Evolutionary conservation across 2,113 vertebrate species (phyloP).

Genomic region (Plecotus auritus): DNA sequence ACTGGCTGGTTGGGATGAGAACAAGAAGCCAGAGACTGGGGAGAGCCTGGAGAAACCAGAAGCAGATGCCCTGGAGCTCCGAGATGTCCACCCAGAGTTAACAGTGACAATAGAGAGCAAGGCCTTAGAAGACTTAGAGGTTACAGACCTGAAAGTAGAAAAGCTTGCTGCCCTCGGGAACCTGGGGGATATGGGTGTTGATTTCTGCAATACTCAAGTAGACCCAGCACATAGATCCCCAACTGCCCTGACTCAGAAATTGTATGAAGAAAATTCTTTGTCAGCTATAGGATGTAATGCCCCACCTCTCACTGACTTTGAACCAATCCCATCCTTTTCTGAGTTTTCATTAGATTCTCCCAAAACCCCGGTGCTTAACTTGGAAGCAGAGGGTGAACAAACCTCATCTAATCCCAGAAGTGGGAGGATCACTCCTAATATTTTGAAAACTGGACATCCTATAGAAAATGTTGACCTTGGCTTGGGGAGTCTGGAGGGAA

Average conservation of each 20-base stretch:
- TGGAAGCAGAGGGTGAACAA: conserved; percentile 54
- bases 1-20: conserved; percentile 37
- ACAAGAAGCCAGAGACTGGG: conserved; percentile 52
- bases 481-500: conserved; percentile 59
- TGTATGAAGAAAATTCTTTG: conserved; percentile 63
- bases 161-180: conserved; percentile 42
- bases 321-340: conserved; percentile 56
- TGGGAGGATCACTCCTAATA: conserved; percentile 54
- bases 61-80: conserved; percentile 44
- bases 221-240: conserved; percentile 29
- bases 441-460: conserved; percentile 71
- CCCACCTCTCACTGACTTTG: conserved; percentile 43
- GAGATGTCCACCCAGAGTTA: conserved; percentile 65
- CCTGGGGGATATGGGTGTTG: conserved; percentile 28
- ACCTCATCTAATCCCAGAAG: conserved; percentile 65
- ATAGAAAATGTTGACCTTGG: conserved; percentile 67
- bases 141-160: conserved; percentile 62
- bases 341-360: conserved; percentile 65
- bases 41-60: conserved; percentile 30
- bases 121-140: conserved; percentile 27
- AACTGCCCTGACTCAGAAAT: conserved; percentile 52
- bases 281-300: conserved; percentile 51
- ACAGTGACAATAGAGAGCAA: conserved; percentile 72
- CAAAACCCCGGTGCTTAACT: conserved; percentile 65
- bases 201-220: conserved; percentile 43